Base-by-base conservation (phyloP, 2,797 vertebrate species). In the Glossophaga mutica region DNA sequence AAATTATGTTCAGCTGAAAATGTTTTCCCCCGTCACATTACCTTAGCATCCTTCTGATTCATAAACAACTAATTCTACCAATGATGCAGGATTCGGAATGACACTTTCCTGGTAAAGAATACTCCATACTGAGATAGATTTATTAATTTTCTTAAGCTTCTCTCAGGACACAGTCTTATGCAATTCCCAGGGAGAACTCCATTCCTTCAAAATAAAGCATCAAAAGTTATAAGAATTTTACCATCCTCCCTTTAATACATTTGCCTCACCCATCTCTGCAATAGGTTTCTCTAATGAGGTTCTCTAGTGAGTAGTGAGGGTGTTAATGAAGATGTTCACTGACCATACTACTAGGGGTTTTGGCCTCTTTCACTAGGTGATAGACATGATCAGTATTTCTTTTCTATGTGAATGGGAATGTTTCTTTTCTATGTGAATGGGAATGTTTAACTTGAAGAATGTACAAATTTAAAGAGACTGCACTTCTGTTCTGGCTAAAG, bases 1-100 rank as follows among this genome's bases (percentile, higher is more conserved):
- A 79, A 14, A 97, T 90, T 44, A 55, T 21, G n/a, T 82, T 90
- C 59, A 15, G 48, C 29, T 77, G 77, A 92, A 95, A 94, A 46
- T 24, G 73, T 32, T 90, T 79, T 42, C 46, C 46, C 46, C 39
- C 39, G 50, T 81, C 39, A 79, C n/a, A 11, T 90, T 87, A 95
- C 46, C 9, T 94, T 62, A 87, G 87, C 39, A 42, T 79, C 18
- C 22, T 95, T 93, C 44, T 57, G 65, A 73, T 42, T 87, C 68
- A 74, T 12, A 79, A 70, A 67, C 4, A 48, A 18, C 39, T 94
- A 70, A 87, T 92, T 90, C 42, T 37, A 95, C 59, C 34, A 57
- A 70, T 55, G 11, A 67, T 57, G 83, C 0, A 5, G 48, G 26
- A 74, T 65, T 70, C 94, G 52, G 59, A 42, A 79, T 92, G 44